These are phyloP conservation scores for Euglossa dilemma DNA, from an alignment of 1,140 invertebrate genomes.

Conservation along the genomic window DNA sequence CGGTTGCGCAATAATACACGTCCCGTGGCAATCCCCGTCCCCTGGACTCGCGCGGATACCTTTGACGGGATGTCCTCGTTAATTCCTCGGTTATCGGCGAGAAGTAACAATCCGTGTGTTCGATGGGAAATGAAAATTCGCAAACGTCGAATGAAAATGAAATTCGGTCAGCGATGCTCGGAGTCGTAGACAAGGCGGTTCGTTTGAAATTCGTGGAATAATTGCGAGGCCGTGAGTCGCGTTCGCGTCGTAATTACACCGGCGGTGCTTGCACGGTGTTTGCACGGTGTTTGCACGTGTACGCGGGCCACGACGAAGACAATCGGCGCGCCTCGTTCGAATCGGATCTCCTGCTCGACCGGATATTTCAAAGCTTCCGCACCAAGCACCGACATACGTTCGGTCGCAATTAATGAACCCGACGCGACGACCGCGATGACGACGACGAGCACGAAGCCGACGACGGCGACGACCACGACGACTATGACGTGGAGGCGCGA, in stretches of 20 bases:
- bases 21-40: too few relatives aligned
- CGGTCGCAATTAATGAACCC: conserved; percentile 34
- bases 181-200: too few relatives aligned
- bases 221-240: not conserved
- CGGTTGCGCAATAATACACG: too few relatives aligned
- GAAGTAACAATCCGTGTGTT: too few relatives aligned
- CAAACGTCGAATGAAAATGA: not conserved
- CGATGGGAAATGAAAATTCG: not conserved
- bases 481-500: not conserved
- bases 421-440: not conserved
- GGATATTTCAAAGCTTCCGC: conserved; percentile 39
- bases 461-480: not conserved
- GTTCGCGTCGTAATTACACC: conserved; percentile 30
- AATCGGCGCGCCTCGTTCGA: conserved; percentile 8
- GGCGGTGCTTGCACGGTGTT: not conserved
- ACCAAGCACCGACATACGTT: not conserved
- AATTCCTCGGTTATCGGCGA: not conserved
- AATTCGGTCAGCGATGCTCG: not conserved
- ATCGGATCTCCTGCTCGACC: not conserved
- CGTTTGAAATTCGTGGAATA: conserved; percentile 18
- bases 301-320: not conserved
- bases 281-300: not conserved
- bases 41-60: too few relatives aligned
- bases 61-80: not conserved
- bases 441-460: too few relatives aligned